Base-by-base conservation (phyloP, 2,888 invertebrate species). In the Gymnoscelis rufifasciata region DNA sequence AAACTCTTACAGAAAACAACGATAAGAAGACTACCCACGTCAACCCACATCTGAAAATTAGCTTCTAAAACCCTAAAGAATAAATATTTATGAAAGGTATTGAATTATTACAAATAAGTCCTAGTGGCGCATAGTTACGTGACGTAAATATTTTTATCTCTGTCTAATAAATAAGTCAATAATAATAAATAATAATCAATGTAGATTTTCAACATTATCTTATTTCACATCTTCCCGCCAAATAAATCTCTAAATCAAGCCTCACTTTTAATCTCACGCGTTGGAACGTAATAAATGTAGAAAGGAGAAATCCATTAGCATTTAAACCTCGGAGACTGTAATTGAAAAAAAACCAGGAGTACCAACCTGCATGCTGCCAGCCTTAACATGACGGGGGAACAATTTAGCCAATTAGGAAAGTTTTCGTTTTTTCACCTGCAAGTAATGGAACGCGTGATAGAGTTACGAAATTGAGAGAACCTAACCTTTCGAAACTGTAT, bases 311-410 rank as follows among this genome's bases (percentile, higher is more conserved):
- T 28, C 31, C 10, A 49, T 41, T 41, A 15, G 15, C 31, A 31
- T 38, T 38, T 31, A 11, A 37, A 37, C 43, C 37, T 27, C 43
- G 43, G 46, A 38, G 30, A 23, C 38, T 40, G 45, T 55, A 47
- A 52, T 55, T 44, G 38, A 35, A 49, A 49, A 44, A 35, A 49
- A 49, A 44, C 44, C 40, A n/a, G 14, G 31, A 36, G 38, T 48
- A 39, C 24, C 30, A 11, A 15, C 37, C 43, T 38, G 14, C 11
- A 23, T 33, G 31, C 31, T 14, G 13, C 31, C 14, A 30, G 12
- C 31, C 31, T 15, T 33, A 14, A 33, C 14, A 14, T 15, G 14
- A n/a, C n/a, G 15, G 31, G 1, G 15, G 43, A 40, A 48, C 43
- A 43, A 44, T 49, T 40, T 31, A n/a, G 28, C 36, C 37, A 49